Percentiles rank a stretch among this genome's conserved stretches.
Evolutionary conservation across 2,113 vertebrate genomes (phyloP).

Genomic region (Acrocephalus kingi): DNA sequence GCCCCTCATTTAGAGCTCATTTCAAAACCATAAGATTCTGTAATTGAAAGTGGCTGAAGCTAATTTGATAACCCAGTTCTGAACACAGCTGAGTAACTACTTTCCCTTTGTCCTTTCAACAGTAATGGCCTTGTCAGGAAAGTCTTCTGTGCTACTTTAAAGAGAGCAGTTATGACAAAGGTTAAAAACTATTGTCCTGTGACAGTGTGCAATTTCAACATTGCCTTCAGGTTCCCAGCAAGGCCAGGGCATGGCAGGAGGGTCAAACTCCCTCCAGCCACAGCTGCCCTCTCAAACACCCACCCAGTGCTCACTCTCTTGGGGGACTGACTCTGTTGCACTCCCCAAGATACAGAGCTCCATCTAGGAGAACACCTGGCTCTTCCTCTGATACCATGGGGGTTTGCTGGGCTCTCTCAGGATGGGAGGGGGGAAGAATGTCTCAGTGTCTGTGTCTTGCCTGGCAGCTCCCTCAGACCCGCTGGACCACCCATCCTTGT

Average conservation of each 20-base stretch:
- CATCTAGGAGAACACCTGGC: accelerated
- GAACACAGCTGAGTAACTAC: constrained; percentile 43
- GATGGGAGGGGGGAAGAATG: neutral
- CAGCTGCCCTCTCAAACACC: neutral
- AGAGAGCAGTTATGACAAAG: constrained; percentile 36
- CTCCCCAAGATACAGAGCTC: neutral
- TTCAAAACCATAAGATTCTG: constrained; percentile 66
- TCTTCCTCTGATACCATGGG: accelerated
- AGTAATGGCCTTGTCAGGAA: constrained; percentile 58
- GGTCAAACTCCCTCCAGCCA: neutral
- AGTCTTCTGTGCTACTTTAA: constrained; percentile 57
- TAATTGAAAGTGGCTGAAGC: constrained; percentile 71
- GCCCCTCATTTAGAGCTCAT: constrained; percentile 66
- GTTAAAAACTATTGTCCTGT: constrained; percentile 45
- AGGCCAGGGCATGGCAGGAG: neutral
- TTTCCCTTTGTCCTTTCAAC: constrained; percentile 67
- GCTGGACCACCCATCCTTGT: accelerated
- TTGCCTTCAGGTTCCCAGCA: neutral
- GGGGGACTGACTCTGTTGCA: accelerated
- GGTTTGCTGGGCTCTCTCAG: neutral
- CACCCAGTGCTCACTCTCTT: accelerated
- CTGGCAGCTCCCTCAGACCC: neutral
- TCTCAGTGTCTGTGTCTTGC: neutral
- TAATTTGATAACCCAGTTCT: constrained; percentile 72
- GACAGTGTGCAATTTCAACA: constrained; percentile 7